Evolutionary conservation across 2,113 vertebrate species (phyloP), one percentile per base, ranked within the genome.

Genomic region (Numenius arquata): DNA sequence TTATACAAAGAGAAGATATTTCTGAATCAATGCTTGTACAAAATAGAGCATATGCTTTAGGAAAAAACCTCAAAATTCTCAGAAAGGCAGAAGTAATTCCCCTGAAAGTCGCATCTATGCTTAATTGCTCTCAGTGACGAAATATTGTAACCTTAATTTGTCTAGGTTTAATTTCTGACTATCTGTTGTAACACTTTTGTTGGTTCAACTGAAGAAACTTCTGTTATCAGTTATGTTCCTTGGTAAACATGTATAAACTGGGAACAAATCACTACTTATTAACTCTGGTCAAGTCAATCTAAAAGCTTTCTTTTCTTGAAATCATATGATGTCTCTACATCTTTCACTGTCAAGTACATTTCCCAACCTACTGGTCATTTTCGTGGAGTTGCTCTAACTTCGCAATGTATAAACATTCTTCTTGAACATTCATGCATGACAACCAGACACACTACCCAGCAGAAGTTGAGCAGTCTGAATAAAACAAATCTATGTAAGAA

Each of bases 231-330:
- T 23, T 72, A 32, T 2, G 5, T 45, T 79, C 15, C 38, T 71
- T 3, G 5, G 53, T 59, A 88, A 52, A 52, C 3, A 6, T 0
- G 8, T 3, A 53, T 38, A 15, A 8, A 15, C 2, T 3, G 30
- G 40, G 43, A 76, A 63, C 11, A 71, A 40, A 45, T 34, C 32
- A 43, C 19, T 71, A 9, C 45, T 53, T 9, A 36, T 0, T 52
- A 74, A 40, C 27, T 62, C 61, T 38, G 27, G 25, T 55, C 38
- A 36, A 40, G 19, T 8, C 8, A 7, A 38, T 11, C 27, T 34
- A 18, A 76, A 2, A 43, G 12, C 29, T 34, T 53, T 8, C 18
- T 58, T 59, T 40, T 43, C n/a, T 55, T 48, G 6, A 12, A 29
- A 22, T 11, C 11, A 0, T 6, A 16, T 4, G 16, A n/a, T 29